Evolutionary conservation across 1,140 invertebrate species (phyloP).

Genomic region (Delia radicum): DNA sequence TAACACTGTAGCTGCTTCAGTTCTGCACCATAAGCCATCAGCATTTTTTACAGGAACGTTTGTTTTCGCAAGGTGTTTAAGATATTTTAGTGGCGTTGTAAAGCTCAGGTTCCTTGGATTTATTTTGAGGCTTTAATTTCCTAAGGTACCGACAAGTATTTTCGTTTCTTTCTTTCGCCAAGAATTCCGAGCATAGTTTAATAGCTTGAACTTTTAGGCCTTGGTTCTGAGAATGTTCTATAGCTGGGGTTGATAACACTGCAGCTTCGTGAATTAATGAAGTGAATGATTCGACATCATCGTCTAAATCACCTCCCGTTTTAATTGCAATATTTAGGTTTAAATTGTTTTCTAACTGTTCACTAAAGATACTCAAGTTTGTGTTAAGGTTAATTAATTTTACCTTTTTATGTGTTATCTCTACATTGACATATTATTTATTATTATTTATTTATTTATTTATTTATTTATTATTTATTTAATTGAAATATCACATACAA

Average conservation of each 20-base stretch:
- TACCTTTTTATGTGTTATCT: no score
- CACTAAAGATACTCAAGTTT: constrained; percentile 29
- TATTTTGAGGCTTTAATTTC: constrained; percentile 19
- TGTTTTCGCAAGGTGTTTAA: constrained; percentile 26
- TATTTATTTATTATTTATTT: no score
- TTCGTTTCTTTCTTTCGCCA: not conserved
- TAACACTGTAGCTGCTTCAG: no score
- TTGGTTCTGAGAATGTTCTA: not conserved
- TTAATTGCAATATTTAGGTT: constrained; percentile 28
- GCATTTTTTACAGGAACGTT: constrained; percentile 4
- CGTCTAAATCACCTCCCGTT: constrained; percentile 29
- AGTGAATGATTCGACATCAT: constrained; percentile 34
- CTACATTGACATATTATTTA: no score
- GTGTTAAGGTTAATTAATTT: no score
- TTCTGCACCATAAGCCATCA: constrained; percentile 19
- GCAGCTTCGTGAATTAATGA: constrained; percentile 33
- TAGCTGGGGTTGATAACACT: not conserved
- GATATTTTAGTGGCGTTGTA: constrained; percentile 26
- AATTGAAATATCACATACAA: no score
- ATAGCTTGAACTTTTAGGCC: not conserved
- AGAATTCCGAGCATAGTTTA: no score
- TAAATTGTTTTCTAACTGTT: constrained; percentile 27
- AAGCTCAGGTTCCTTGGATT: constrained; percentile 22
- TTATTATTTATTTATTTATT: no score
- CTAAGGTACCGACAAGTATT: not conserved